A percentile compares a stretch with the other conserved stretches of the same genome.
phyloP scores from a whole-genome alignment of 30 jellyfish, hydroid and myxozoan genomes.

The Morbakka virulenta region DNA sequence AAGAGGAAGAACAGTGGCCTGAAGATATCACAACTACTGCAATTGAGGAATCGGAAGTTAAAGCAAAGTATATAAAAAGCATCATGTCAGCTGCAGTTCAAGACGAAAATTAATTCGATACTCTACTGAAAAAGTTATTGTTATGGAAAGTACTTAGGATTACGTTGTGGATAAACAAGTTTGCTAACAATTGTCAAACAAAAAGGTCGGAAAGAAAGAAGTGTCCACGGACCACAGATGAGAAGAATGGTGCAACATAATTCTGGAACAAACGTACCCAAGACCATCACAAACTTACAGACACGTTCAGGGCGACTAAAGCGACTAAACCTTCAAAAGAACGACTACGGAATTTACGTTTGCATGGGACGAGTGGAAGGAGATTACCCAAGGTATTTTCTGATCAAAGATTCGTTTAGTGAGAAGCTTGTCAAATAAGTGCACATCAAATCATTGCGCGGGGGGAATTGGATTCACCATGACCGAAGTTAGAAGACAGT shows the following conservation, averaged over 20 bases:
- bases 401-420: conserved; percentile 9
- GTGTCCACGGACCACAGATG: conserved; percentile 50
- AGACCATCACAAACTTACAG: not conserved
- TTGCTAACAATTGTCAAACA: conserved; percentile 15
- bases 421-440: conserved; percentile 37
- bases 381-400: conserved; percentile 36
- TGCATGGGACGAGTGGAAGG: conserved; percentile 60
- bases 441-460: conserved; percentile 27
- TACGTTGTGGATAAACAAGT: conserved; percentile 28
- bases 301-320: too few relatives aligned
- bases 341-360: too few relatives aligned
- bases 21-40: conserved; percentile 16
- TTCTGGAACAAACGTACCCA: conserved; percentile 13
- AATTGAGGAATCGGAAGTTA: conserved; percentile 10
- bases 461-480: conserved; percentile 60
- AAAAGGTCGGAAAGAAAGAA: not conserved
- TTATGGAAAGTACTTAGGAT: conserved; percentile 8
- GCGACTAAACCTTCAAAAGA: too few relatives aligned
- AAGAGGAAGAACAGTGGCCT: too few relatives aligned
- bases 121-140: not conserved
- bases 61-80: conserved; percentile 19
- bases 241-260: not conserved
- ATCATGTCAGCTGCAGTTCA: conserved; percentile 10
- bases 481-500: conserved; percentile 28
- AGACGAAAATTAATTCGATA: not conserved